A percentile compares a stretch with the other conserved stretches of the same genome.
Evolutionary conservation across 1,140 invertebrate species (phyloP).

Genomic region (Magallana gigas): DNA sequence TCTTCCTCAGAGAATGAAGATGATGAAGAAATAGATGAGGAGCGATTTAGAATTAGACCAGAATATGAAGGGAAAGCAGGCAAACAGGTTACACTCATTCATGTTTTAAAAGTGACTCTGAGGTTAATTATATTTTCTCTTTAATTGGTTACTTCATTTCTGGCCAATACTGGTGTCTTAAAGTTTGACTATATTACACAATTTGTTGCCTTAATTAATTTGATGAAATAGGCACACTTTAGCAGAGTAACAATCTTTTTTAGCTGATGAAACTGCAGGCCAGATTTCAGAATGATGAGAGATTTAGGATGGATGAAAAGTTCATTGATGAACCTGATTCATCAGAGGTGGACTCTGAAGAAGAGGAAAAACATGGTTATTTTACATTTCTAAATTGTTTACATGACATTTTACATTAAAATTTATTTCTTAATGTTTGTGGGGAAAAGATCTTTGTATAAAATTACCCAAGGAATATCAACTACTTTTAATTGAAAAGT

Average conservation of each 20-base stretch:
- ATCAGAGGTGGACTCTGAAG: background rate
- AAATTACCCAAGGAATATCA: too few species aligned
- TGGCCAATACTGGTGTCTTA: too few species aligned
- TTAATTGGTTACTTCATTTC: too few species aligned
- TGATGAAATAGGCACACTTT: too few species aligned
- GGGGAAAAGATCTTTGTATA: too few species aligned
- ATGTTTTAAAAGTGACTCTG: background rate
- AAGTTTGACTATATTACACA: too few species aligned
- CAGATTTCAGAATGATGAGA: constrained; percentile 64
- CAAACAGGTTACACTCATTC: constrained; percentile 60
- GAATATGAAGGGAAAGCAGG: constrained; percentile 71
- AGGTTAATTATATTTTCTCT: too few species aligned
- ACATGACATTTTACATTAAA: too few species aligned
- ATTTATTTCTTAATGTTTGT: too few species aligned
- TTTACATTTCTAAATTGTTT: background rate
- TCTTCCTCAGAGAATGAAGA: constrained; percentile 48
- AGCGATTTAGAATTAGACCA: constrained; percentile 65
- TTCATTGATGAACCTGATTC: constrained; percentile 59
- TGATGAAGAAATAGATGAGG: constrained; percentile 57
- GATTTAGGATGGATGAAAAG: constrained; percentile 67
- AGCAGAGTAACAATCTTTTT: background rate
- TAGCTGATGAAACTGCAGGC: constrained; percentile 66
- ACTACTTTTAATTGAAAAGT: too few species aligned
- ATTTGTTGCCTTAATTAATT: too few species aligned
- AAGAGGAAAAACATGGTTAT: background rate